Evolutionary conservation across 1,140 invertebrate species (phyloP), one percentile per base, ranked within the genome.

Genomic region (Diabrotica undecimpunctata): DNA sequence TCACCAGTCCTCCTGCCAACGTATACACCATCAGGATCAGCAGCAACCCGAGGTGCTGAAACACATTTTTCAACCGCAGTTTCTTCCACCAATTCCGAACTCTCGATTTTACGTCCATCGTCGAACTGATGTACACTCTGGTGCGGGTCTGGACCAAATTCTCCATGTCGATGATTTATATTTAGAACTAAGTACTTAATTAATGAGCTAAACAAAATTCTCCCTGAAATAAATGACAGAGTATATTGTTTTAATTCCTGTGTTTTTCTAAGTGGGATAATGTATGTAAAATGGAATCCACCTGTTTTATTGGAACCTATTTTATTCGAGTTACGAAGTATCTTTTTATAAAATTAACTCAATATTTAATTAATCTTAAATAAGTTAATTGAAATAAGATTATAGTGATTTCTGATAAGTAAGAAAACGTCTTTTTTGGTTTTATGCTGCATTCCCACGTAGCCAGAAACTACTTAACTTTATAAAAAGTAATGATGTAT

Each of bases 1-100:
- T 86, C 81, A 91, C 90, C 83, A 89, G 77, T 71, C 89, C 90
- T 62, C 90, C 90, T 53, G 87, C 83, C 37, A 83, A 85, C 0
- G 89, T 91, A 70, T 91, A 92, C 37, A 88, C 75, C 82, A 88
- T 90, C 10, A 92, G 79, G 0, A 87, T 85, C 12, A 90, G 79
- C 62, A 91, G 80, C 53, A 92, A 77, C 13, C 88, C 89, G 13
- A 89, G 78, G 69, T 90, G 89, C 61, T 88, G 86, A 46, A 88
- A 72, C 8, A 86, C 84, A 12, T 84, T 81, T 75, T 88, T 86
- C 4, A 86, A 78, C 68, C 82, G 76, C 39, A 83, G 78, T 25
- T 75, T 75, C 35, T 79, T 78, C 83, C 83, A 85, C 75, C 74
- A 78, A 64, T 70, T 72, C 66, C 69, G 69, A 36, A 78, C 64